These are phyloP conservation scores for Corythoichthys haematopterus DNA, from an alignment of 2,113 vertebrate species.

Conservation along the genomic window DNA sequence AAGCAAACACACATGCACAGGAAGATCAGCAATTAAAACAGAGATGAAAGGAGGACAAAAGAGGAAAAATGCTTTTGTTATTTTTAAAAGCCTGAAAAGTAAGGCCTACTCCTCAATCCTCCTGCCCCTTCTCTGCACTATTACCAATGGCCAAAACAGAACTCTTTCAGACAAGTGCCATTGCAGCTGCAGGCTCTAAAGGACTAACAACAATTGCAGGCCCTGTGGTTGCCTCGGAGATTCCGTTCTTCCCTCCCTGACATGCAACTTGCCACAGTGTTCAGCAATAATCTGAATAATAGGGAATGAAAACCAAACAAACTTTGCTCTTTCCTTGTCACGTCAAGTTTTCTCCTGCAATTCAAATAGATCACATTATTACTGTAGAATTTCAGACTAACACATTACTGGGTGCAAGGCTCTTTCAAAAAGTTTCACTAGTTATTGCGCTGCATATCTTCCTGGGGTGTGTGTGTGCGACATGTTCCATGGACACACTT, in stretches of 20 bases:
- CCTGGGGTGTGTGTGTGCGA: conserved; percentile 67
- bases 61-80: conserved; percentile 11
- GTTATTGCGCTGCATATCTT: conserved; percentile 61
- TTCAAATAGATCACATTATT: conserved; percentile 79
- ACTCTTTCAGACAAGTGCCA: conserved; percentile 41
- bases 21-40: conserved; percentile 10
- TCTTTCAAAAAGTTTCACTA: conserved; percentile 67
- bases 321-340: conserved; percentile 60
- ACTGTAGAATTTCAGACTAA: conserved; percentile 71
- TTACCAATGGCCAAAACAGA: conserved; percentile 40
- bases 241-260: conserved; percentile 66
- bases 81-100: conserved; percentile 17
- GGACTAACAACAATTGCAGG: conserved; percentile 55
- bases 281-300: conserved; percentile 48
- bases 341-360: conserved; percentile 72
- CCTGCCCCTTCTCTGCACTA: conserved; percentile 21
- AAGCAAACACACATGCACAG: conserved; percentile 17
- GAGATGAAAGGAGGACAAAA: conserved; percentile 6
- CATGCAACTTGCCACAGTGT: conserved; percentile 53
- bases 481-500: conserved; percentile 56
- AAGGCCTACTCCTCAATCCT: conserved; percentile 7
- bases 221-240: conserved; percentile 63
- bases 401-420: conserved; percentile 59
- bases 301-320: conserved; percentile 58
- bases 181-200: conserved; percentile 62